Percentiles rank a stretch among this genome's conserved stretches.
phyloP scores from a whole-genome alignment of 2,888 invertebrate genomes.

The Siphlonurus alternatus region DNA sequence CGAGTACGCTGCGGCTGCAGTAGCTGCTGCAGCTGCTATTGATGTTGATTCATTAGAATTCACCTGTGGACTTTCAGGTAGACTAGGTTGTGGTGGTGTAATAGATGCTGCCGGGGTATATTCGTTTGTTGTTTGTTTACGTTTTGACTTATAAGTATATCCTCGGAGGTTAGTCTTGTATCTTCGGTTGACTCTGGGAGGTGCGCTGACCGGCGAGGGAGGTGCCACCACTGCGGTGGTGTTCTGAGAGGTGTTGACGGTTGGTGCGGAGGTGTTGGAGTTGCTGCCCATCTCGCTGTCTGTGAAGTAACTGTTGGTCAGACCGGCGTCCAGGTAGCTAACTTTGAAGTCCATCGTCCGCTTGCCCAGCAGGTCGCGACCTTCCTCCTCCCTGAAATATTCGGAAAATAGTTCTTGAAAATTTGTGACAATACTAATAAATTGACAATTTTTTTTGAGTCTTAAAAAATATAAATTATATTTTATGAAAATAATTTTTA shows the following conservation, averaged over 20 bases:
- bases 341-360: slow-evolving; percentile 98
- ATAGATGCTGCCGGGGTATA: slow-evolving; percentile 12
- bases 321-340: slow-evolving; percentile 86
- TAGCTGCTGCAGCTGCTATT: slow-evolving; percentile 47
- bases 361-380: slow-evolving; percentile 89
- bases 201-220: slow-evolving; percentile 32
- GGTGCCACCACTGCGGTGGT: no score
- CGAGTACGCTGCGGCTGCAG: slow-evolving; percentile 58
- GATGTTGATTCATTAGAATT: slow-evolving; percentile 32
- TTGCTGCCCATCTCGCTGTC: slow-evolving; percentile 41
- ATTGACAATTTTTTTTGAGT: no score
- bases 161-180: slow-evolving; percentile 89
- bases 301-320: slow-evolving; percentile 80
- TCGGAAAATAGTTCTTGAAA: no score
- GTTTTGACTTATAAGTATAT: slow-evolving; percentile 78
- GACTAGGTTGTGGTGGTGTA: slow-evolving; percentile 9
- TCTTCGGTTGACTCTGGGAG: slow-evolving; percentile 27
- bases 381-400: slow-evolving; percentile 95
- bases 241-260: slow-evolving; percentile 19
- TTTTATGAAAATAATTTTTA: no score
- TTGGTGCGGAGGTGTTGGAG: slow-evolving; percentile 10
- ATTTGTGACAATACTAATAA: no score
- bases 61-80: slow-evolving; percentile 22
- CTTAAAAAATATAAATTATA: no score
- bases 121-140: slow-evolving; percentile 31